Evolutionary conservation across 30 jellyfish, hydroid and myxozoan species (phyloP), one percentile per base, ranked within the genome.

Genomic region (Aurelia aurita complex sp. Pacific): DNA sequence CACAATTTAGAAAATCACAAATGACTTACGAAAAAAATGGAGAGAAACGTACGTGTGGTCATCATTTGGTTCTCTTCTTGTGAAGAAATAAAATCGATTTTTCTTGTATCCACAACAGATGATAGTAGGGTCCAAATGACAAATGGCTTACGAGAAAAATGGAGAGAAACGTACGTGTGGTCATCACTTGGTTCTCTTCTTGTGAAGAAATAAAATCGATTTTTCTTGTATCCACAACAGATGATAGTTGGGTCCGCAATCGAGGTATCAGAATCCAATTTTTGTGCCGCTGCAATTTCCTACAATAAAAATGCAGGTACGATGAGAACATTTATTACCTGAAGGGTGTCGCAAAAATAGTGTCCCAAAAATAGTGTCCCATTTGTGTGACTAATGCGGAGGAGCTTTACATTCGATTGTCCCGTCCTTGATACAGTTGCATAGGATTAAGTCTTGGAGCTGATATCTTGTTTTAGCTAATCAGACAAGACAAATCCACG

Each of bases 251-350:
- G 99, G 76, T 96, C 99, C 33, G 96, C 64, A 7, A 77, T 36
- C 18, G 81, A 64, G 51, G 71, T 82, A 4, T 84, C 96, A 32
- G 64, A 19, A 42, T 78, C 71, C 10, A 97, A 77, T 53, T 85
- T 96, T 57, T 76, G 74, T 10, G 99, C 94, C 0, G 99, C 99
- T 40, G 90, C 91, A 85, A 89, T 86, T 83, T 96, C 99, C 99
- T 96, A 6, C 57, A 46, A 46, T 46, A 46, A 46, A 46, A 8
- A 46, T 46, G 6, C 8, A 5, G 57, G 57, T 7, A 46, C 57
- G 8, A 46, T 46, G 57, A 4, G 57, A 46, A 46, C 0, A 46
- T 46, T 7, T 6, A 46, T 46, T 46, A 46, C 57, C 15, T 5
- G 50, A 40, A 6, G 52, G 52, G 5, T 38, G 4, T 9, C 9